Evolutionary conservation across 2,797 vertebrate species (phyloP).

Genomic region (Peromyscus nudipes): DNA sequence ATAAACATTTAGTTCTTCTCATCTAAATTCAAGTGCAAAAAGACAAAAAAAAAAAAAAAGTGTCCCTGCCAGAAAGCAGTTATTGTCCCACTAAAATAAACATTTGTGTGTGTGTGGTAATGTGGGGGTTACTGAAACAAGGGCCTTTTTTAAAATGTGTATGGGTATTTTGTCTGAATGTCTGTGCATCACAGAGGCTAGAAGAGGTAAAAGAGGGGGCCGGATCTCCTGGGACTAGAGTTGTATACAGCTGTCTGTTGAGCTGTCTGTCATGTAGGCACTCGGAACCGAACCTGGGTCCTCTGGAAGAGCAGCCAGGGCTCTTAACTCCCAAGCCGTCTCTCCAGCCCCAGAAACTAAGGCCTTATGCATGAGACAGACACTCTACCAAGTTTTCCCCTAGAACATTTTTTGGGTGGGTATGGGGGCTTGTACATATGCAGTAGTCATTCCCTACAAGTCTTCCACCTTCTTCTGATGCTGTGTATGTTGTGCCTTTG

Average conservation of each 20-base stretch:
- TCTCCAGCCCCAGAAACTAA: not conserved
- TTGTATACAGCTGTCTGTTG: not conserved
- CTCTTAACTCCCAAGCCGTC: not conserved
- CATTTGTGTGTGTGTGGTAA: not conserved
- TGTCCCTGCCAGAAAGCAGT: not conserved
- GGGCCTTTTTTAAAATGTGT: not conserved
- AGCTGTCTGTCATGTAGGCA: not conserved
- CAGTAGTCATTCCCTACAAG: not conserved
- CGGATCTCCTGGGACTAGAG: not conserved
- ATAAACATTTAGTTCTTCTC: conserved; percentile 14
- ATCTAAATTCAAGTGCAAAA: not conserved
- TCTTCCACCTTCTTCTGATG: not conserved
- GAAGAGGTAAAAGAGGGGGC: not conserved
- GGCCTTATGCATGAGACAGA: not conserved
- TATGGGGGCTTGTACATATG: not conserved
- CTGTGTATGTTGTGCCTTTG: not conserved
- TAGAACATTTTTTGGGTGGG: not conserved
- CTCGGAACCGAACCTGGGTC: not conserved
- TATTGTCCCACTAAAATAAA: not conserved
- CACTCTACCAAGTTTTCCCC: not conserved
- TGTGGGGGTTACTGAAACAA: not conserved
- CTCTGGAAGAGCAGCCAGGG: not conserved
- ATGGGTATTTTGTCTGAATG: not conserved
- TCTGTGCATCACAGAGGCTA: not conserved
- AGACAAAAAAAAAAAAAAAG: not conserved